Evolutionary conservation across 2,888 invertebrate species (phyloP), one percentile per base, ranked within the genome.

Genomic region (Amiota minor): DNA sequence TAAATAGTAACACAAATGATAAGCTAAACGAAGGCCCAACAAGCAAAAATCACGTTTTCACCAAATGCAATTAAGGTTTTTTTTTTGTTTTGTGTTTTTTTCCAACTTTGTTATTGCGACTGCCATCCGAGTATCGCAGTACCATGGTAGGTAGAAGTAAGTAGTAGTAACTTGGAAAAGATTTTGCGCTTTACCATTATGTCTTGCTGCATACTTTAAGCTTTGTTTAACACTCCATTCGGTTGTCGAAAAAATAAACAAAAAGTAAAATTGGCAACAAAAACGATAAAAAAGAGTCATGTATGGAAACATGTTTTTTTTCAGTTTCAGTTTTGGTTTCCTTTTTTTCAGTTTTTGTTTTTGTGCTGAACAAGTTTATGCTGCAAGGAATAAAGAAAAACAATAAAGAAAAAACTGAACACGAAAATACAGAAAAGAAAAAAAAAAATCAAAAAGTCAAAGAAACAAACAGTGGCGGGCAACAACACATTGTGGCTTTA

Each of bases 31-130:
- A 62, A 62, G 45, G 23, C 14, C 35, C 62, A 62, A 62, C 14
- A 62, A 23, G 14, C 62, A 35, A 62, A 18, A 11, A 62, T 62
- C 62, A 62, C 62, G 62, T 62, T 62, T 62, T 35, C 23, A 62
- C 23, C 62, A 62, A 35, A 35, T 62, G 62, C 45, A 62, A 62
- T 62, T 62, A 62, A 62, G 23, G 62, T 62, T 11, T 35, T 35
- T 35, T 35, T 35, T 35, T 35, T 35, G 0, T 35, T 35, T 35
- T n/a, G n/a, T n/a, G n/a, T n/a, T n/a, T 35, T 35, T 6, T 6
- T 35, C 35, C 35, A 35, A 35, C 35, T 35, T 35, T 35, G 35
- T 35, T 35, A 35, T 35, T 35, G 35, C 6, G 35, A 35, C 35
- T 35, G 35, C 35, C 35, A 35, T 35, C 35, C 2, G 35, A 35